Conservation (phyloP, 2,888 invertebrate species). For the Nephrotoma guestfalica region DNA sequence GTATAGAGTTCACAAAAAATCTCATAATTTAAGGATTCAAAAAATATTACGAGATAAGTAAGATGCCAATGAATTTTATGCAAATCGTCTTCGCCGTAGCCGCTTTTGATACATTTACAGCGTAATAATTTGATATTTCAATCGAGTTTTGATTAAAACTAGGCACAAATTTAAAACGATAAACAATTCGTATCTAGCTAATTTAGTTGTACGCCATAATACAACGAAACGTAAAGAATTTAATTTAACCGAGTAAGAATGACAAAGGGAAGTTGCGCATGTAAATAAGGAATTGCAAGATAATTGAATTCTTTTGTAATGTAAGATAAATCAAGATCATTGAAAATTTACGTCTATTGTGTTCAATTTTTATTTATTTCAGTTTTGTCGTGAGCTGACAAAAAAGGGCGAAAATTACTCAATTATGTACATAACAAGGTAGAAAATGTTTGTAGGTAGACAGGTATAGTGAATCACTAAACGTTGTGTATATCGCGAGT, state of each 20-base stretch:
- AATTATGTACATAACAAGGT: background rate
- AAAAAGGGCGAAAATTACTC: background rate
- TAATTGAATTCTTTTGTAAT: background rate
- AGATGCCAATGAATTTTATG: too few species aligned
- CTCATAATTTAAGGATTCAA: too few species aligned
- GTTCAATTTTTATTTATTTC: background rate
- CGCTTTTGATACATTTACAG: too few species aligned
- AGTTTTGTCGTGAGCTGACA: background rate
- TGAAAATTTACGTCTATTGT: background rate
- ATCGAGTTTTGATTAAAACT: background rate
- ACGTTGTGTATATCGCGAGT: background rate
- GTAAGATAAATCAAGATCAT: background rate
- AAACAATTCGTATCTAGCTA: too few species aligned
- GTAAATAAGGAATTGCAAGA: background rate
- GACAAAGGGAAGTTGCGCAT: background rate
- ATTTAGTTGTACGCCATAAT: too few species aligned
- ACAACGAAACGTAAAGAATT: background rate
- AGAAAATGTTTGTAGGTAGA: background rate
- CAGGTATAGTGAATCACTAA: background rate
- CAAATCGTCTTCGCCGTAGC: too few species aligned
- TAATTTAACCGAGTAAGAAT: background rate
- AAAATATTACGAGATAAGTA: too few species aligned
- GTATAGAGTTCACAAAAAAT: too few species aligned
- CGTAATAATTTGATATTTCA: background rate
- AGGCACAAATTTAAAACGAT: background rate